phyloP scores from a whole-genome alignment of 2,888 invertebrate species.

The Norana najaformis region DNA sequence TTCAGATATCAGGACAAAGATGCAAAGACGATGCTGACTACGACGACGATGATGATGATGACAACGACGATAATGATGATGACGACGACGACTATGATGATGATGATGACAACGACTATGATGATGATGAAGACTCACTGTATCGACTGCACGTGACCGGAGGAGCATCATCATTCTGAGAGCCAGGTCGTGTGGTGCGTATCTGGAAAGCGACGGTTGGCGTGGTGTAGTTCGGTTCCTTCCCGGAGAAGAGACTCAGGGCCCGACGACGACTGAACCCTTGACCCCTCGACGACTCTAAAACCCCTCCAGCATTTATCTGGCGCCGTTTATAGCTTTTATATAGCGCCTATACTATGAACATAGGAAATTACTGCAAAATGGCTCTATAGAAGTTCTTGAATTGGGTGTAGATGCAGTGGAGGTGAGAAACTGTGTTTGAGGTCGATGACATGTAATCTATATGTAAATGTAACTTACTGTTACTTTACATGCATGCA shows the following conservation, averaged over 20 bases:
- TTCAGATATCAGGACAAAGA: neutral
- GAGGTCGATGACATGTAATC: no score
- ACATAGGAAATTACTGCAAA: no score
- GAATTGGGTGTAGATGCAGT: no score
- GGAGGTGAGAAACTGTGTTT: no score
- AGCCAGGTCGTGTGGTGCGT: neutral
- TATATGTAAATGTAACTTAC: no score
- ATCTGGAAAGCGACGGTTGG: conserved; percentile 16
- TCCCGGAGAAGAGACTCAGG: neutral
- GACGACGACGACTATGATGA: neutral
- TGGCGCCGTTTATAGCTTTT: neutral
- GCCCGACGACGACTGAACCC: neutral
- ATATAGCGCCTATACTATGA: neutral
- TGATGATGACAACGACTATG: neutral
- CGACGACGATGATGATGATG: neutral
- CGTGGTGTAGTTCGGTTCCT: conserved; percentile 17
- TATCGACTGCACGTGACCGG: neutral
- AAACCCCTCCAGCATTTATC: neutral
- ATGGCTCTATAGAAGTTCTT: no score
- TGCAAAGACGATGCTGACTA: neutral
- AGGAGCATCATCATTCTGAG: neutral
- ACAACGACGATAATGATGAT: neutral
- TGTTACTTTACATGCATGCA: no score
- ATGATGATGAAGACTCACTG: neutral
- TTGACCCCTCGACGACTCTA: neutral